phyloP scores from a whole-genome alignment of 2,113 vertebrate species.

The Rhizomys pruinosus region DNA sequence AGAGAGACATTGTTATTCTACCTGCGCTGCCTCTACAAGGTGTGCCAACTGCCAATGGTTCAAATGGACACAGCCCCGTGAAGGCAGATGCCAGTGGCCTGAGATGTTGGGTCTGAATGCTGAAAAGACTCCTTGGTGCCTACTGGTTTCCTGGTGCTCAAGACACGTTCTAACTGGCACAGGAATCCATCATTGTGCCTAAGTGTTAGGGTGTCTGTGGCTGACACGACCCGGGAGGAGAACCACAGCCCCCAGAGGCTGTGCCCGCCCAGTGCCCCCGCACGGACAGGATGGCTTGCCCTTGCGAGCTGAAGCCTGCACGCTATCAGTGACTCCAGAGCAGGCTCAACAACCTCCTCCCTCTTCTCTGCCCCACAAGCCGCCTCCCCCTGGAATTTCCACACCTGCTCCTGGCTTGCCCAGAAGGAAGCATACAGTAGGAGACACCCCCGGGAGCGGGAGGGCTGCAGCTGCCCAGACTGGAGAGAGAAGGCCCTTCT shows the following conservation, averaged over 20 bases:
- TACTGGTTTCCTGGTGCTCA: conserved; percentile 59
- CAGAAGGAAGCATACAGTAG: conserved; percentile 47
- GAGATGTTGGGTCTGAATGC: conserved; percentile 53
- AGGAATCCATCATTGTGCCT: conserved; percentile 48
- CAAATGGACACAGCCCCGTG: conserved; percentile 47
- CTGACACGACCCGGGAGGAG: conserved; percentile 32
- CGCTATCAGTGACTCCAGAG: conserved; percentile 2
- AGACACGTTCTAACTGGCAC: conserved; percentile 69
- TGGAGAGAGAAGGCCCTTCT: neutral
- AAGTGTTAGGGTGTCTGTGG: conserved; percentile 57
- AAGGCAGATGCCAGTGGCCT: conserved; percentile 60
- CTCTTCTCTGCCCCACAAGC: conserved; percentile 42
- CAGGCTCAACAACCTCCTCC: conserved; percentile 44
- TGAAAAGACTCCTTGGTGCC: conserved; percentile 54
- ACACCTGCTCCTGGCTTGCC: conserved; percentile 75
- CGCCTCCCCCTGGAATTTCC: conserved; percentile 76
- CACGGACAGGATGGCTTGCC: conserved; percentile 68
- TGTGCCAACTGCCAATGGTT: conserved; percentile 47
- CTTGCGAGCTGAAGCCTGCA: conserved; percentile 75
- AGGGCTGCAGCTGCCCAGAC: conserved; percentile 48
- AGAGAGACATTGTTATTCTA: conserved; percentile 53
- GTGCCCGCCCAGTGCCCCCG: conserved; percentile 60
- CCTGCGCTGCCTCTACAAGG: conserved; percentile 43
- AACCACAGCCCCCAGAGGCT: neutral
- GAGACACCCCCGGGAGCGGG: conserved; percentile 68